Evolutionary conservation across 1,140 invertebrate genomes (phyloP), one percentile per base, ranked within the genome.

Genomic region (Drosophila arizonae): DNA sequence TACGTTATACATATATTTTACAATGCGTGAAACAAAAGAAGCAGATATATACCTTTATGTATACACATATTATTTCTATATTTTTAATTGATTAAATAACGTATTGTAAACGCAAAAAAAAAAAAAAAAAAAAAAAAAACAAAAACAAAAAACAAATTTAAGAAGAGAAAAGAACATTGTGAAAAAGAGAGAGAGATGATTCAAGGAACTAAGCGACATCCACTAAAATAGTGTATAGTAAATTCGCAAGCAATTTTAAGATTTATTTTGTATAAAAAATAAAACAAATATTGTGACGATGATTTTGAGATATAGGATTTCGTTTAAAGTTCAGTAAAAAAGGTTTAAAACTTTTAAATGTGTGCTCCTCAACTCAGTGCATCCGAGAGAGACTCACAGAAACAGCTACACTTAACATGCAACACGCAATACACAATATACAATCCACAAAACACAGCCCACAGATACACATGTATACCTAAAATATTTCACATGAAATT

Each of bases 1-100:
- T 72, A 79, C 72, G 86, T 88, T 85, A 81, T 62, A 81, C 82
- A 87, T 82, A 87, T 87, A 87, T 88, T 88, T 88, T 87, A 87
- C 73, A 84, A 73, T 72, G 74, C 73, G 61, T 43, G 65, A 56
- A 72, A 61, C 43, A 78, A 66, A 72, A 52, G 64, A 58, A 79
- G 54, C 76, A 87, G 69, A 86, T 82, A 88, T 81, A 87, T 76
- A 86, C 51, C 72, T 79, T 78, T 78, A 87, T 87, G 73, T 87
- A 76, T 66, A 80, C 71, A 79, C 64, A 79, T 79, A 69, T 77
- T 80, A 80, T 88, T 79, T 80, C 76, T 84, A 88, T 88, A 88
- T 88, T 84, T 84, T 78, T 77, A 84, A 76, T 68, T 55, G 52
- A 77, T 43, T 82, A 56, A 77, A 36, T 82, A 68, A 73, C 69